These are phyloP conservation scores for Cheilosia impressa DNA, from an alignment of 2,888 invertebrate species.

Conservation along the genomic window DNA sequence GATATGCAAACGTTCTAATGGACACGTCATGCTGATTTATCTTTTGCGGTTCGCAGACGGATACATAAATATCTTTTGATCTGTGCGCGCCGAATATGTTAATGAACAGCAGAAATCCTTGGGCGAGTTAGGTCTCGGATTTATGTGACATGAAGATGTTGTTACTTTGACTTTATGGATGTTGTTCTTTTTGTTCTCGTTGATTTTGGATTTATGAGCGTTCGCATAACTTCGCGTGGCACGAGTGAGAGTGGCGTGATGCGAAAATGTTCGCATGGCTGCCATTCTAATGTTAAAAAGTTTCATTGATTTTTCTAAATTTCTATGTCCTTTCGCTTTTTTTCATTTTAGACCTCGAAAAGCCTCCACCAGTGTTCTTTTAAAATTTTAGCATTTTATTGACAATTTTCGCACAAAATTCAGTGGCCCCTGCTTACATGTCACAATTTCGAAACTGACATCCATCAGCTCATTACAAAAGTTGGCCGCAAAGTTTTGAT, in stretches of 20 bases:
- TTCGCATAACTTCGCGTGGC: constrained; percentile 40
- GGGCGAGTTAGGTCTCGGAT: constrained; percentile 48
- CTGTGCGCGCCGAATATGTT: constrained; percentile 46
- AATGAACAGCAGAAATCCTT: constrained; percentile 65
- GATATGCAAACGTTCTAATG: constrained; percentile 63
- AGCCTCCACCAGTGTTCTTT: no score
- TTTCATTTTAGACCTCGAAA: no score
- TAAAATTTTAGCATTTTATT: no score
- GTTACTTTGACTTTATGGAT: neutral
- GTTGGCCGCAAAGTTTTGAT: no score
- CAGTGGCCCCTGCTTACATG: no score
- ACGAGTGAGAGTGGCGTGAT: constrained; percentile 50
- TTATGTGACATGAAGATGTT: constrained; percentile 34
- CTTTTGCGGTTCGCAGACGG: constrained; percentile 56
- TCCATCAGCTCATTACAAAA: no score
- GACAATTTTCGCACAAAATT: no score
- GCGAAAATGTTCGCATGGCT: constrained; percentile 16
- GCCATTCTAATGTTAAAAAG: neutral
- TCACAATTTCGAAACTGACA: no score
- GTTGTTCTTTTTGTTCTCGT: neutral
- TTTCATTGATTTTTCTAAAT: no score
- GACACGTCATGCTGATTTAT: constrained; percentile 66
- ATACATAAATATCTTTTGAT: constrained; percentile 65
- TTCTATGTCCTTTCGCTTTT: no score
- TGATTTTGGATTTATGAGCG: constrained; percentile 32